phyloP scores from a whole-genome alignment of 30 jellyfish, hydroid and myxozoan species.

The Nemopilema nomurai region DNA sequence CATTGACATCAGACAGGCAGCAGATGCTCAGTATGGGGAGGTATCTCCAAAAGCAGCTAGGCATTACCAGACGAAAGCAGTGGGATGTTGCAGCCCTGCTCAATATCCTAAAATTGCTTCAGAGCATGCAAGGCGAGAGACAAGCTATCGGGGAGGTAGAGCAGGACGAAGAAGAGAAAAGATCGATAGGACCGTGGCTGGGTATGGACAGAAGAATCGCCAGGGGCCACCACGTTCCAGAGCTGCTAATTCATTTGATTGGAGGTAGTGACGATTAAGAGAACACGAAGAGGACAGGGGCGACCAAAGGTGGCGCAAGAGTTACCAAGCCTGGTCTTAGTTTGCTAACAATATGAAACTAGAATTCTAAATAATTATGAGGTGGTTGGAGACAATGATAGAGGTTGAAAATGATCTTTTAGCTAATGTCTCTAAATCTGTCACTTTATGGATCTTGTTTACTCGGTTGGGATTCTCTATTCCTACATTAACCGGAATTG shows the following conservation, averaged over 20 bases:
- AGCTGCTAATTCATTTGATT: neutral
- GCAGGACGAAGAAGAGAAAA: neutral
- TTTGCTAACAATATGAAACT: no score
- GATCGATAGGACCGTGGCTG: neutral
- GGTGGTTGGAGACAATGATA: no score
- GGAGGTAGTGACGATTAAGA: neutral
- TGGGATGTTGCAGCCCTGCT: neutral
- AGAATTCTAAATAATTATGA: no score
- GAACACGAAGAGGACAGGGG: neutral
- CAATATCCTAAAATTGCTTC: neutral
- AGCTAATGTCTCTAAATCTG: no score
- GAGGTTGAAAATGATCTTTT: no score
- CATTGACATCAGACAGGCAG: no score
- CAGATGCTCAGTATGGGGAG: neutral
- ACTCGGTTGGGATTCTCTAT: no score
- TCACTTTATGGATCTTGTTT: no score
- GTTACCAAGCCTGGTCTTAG: no score
- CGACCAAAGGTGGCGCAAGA: neutral
- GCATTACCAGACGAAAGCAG: neutral
- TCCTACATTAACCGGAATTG: no score
- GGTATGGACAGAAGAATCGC: neutral
- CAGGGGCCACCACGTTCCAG: neutral
- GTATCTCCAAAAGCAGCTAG: neutral
- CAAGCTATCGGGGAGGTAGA: neutral
- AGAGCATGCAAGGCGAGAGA: neutral